phyloP scores from a whole-genome alignment of 1,140 invertebrate genomes.

The Apis dorsata region DNA sequence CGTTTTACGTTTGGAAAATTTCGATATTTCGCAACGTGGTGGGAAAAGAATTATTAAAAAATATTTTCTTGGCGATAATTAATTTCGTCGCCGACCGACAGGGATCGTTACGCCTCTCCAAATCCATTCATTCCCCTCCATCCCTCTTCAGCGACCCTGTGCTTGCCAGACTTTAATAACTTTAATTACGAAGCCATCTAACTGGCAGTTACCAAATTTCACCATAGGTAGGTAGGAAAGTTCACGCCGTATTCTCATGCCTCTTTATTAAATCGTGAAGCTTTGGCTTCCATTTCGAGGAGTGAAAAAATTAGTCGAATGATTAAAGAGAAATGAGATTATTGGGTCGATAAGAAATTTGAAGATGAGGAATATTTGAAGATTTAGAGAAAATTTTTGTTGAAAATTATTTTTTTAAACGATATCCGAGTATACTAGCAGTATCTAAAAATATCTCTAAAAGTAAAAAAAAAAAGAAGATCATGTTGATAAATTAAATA shows the following conservation, averaged over 20 bases:
- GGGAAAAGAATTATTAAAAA: neutral
- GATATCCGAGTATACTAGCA: no score
- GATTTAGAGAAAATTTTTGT: no score
- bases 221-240: neutral
- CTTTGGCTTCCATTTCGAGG: neutral
- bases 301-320: neutral
- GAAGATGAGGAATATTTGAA: no score
- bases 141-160: no score
- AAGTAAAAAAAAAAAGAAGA: no score
- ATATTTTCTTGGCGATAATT: constrained; percentile 17
- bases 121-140: neutral
- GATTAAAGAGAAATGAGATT: neutral
- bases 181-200: constrained; percentile 35
- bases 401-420: no score
- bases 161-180: constrained; percentile 20
- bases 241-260: neutral
- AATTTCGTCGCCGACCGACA: neutral
- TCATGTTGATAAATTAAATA: no score
- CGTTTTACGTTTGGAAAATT: no score
- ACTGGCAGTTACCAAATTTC: constrained; percentile 20
- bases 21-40: neutral
- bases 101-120: neutral
- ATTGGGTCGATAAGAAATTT: neutral
- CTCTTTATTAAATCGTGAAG: constrained; percentile 33
- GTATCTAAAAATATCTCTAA: no score